Percentiles rank a stretch among this genome's conserved stretches.
These are phyloP conservation scores for Frankliniella fusca DNA, from an alignment of 2,888 invertebrate species.

Conservation along the genomic window DNA sequence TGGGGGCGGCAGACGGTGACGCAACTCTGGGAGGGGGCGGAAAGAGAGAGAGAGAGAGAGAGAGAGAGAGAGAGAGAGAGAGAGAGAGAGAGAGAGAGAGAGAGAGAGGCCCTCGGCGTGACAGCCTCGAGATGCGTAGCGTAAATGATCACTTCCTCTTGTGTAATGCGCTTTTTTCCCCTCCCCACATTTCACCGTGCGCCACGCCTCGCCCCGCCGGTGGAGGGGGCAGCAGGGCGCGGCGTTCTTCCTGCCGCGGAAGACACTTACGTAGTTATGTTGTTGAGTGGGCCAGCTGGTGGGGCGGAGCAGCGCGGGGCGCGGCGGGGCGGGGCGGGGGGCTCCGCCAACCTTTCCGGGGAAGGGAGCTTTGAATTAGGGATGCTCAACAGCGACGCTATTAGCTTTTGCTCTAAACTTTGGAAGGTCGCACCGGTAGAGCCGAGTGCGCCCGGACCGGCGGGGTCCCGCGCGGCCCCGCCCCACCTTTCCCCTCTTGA, in stretches of 20 bases:
- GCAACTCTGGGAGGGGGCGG: no score
- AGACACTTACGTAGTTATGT: slow-evolving; percentile 22
- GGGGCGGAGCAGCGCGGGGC: background rate
- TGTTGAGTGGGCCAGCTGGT: background rate
- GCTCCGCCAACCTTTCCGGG: background rate
- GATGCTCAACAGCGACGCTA: background rate
- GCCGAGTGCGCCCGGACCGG: no score
- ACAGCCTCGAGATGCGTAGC: slow-evolving; percentile 14
- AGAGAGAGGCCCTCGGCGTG: background rate
- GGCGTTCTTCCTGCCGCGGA: background rate
- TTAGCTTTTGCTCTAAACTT: background rate
- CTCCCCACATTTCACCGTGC: background rate
- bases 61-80: no score
- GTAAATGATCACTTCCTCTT: slow-evolving; percentile 24
- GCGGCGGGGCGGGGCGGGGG: background rate
- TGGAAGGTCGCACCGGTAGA: no score
- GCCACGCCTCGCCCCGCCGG: background rate
- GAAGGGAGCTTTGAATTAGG: background rate
- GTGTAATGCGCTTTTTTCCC: slow-evolving; percentile 2
- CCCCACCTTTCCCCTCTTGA: no score
- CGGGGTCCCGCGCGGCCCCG: no score
- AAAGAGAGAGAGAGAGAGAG: no score
- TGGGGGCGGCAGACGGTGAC: no score
- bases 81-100: no score
- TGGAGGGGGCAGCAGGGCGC: background rate